Evolutionary conservation across 2,113 vertebrate species (phyloP).

Genomic region (Sturnus vulgaris): DNA sequence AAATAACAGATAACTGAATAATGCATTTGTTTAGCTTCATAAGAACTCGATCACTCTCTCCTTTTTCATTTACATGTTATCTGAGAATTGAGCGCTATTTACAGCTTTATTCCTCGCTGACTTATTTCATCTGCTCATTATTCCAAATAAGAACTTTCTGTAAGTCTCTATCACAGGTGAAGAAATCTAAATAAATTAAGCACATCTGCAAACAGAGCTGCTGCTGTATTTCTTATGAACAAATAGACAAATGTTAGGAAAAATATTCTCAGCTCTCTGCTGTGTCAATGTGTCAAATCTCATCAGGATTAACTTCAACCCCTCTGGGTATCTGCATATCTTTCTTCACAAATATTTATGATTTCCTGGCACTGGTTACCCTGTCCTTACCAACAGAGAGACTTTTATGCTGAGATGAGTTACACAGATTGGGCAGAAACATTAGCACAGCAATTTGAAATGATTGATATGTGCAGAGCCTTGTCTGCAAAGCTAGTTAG

Average conservation of each 20-base stretch:
- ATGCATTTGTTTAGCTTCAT: not conserved
- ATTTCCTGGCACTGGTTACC: not conserved
- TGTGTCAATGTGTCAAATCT: conserved; percentile 30
- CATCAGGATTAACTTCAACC: conserved; percentile 41
- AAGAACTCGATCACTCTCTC: not conserved
- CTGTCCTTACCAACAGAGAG: not conserved
- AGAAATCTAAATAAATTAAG: conserved; percentile 55
- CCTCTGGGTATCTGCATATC: not conserved
- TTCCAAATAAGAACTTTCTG: conserved; percentile 3
- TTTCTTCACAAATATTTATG: conserved; percentile 9
- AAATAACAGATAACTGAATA: not conserved
- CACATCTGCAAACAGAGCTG: conserved; percentile 39
- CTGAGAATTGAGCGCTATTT: conserved; percentile 7
- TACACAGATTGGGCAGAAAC: not conserved
- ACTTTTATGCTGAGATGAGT: not conserved
- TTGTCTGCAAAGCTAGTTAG: not conserved
- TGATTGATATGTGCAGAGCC: not conserved
- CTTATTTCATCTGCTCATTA: conserved; percentile 15
- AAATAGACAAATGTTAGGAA: conserved; percentile 30
- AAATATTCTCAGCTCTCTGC: not conserved
- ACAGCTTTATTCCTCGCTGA: not conserved
- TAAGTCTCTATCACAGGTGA: conserved; percentile 31
- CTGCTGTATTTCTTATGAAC: conserved; percentile 22
- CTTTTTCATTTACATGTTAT: not conserved
- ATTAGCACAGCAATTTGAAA: not conserved